Evolutionary conservation across 2,797 vertebrate species (phyloP), one percentile per base, ranked within the genome.

Genomic region (Eurystomus glaucurus): DNA sequence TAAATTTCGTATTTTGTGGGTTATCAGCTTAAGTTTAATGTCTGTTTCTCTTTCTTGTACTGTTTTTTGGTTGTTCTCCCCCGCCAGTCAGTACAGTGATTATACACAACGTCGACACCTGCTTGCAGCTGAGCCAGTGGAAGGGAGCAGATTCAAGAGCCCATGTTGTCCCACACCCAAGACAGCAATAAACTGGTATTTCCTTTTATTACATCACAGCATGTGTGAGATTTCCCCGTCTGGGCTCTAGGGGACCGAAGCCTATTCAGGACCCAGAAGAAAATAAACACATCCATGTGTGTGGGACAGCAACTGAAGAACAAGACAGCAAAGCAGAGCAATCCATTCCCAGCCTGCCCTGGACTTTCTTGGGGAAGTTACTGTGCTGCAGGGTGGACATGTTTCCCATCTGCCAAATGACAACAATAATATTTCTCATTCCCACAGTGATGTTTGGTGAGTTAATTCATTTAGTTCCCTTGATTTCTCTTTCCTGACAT

Each of bases 11-110:
- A 95, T 61, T 96, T 97, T 95, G 78, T 74, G 60, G 69, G 48
- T 85, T 97, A 93, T 96, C 75, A 50, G 90, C 86, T 95, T 88
- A 97, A 90, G 76, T 93, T 93, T 97, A 97, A 97, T 91, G 95
- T 96, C 96, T 96, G 62, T 95, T 98, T 97, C 89, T 97, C 75
- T 96, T 97, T 94, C 91, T 91, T 93, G 50, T 65, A 88, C 54
- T 95, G 75, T 79, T 97, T 97, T 94, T 26, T 0, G 4, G 28
- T 31, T 92, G 96, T 92, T 71, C 50, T 17, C 15, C 22, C 15
- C 22, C 91, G 85, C 50, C 22, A 91, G 48, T 97, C 95, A 92
- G 74, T 85, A 91, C 45, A 39, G 96, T 93, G 94, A 91, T 97
- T 94, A 91, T 85, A 97, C 77, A 85, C 54, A 13, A 91, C 88